Conservation (phyloP, 2,113 vertebrate species). For the Chauna torquata region DNA sequence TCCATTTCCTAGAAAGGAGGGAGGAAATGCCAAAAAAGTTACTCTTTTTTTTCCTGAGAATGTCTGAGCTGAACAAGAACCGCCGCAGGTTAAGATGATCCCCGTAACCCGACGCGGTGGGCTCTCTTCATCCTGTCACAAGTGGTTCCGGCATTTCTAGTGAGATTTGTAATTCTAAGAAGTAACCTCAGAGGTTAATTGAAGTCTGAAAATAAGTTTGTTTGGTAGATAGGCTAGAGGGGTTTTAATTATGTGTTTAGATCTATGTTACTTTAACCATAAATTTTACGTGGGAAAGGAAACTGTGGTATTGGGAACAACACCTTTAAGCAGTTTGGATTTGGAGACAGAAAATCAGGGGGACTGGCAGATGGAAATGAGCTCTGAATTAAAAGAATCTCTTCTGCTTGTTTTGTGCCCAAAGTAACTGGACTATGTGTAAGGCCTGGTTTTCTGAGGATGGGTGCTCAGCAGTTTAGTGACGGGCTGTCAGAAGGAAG, state of each 20-base stretch:
- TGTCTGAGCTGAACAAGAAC: background rate
- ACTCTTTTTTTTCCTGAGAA: background rate
- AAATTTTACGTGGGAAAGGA: background rate
- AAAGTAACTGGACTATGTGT: background rate
- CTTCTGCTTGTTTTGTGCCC: background rate
- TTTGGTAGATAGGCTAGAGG: background rate
- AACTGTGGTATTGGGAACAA: background rate
- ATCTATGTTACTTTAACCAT: background rate
- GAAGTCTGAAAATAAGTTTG: background rate
- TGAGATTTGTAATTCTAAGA: background rate
- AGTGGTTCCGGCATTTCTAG: background rate
- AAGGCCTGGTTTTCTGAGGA: background rate
- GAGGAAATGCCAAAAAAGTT: background rate
- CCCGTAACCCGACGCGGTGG: background rate
- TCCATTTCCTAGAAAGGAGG: background rate
- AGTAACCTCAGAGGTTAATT: background rate
- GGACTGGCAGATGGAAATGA: background rate
- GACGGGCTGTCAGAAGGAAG: background rate
- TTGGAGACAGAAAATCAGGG: background rate
- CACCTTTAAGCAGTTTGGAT: background rate
- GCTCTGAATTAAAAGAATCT: background rate
- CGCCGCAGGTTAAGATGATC: background rate
- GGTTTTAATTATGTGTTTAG: background rate
- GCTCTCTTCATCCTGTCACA: background rate
- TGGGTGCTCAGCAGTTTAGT: background rate